These are phyloP conservation scores for Tetranychus piercei DNA, from an alignment of 2,888 invertebrate genomes.

Conservation along the genomic window DNA sequence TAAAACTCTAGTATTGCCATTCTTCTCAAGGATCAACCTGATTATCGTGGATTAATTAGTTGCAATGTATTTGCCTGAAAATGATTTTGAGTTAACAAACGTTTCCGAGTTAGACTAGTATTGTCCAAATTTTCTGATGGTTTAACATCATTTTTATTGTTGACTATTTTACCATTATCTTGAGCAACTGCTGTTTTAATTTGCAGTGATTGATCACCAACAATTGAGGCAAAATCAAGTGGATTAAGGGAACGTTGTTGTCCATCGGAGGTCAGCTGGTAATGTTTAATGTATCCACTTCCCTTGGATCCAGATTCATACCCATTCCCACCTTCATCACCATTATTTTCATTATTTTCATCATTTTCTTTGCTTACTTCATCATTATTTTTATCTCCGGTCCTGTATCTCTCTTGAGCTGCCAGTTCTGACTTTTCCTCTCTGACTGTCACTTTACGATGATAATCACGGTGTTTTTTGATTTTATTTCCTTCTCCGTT, in stretches of 20 bases:
- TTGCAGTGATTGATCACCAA: neutral
- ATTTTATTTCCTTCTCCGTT: neutral
- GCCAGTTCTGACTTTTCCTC: constrained; percentile 1
- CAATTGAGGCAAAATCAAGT: neutral
- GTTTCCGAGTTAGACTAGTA: neutral
- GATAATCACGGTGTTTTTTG: neutral
- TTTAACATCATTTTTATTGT: neutral
- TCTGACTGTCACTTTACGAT: neutral
- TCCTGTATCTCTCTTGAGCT: neutral
- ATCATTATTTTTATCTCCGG: neutral
- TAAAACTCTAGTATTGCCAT: too few relatives aligned
- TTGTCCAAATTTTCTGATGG: neutral
- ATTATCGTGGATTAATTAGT: neutral
- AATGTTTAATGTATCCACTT: neutral
- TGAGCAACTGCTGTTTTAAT: neutral
- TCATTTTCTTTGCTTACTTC: neutral
- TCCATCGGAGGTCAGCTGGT: neutral
- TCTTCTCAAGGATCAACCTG: neutral
- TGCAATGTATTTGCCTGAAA: neutral
- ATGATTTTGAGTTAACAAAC: neutral
- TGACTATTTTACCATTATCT: neutral
- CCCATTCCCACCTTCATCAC: neutral
- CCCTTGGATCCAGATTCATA: neutral
- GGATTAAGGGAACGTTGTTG: neutral
- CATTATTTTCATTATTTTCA: neutral